These are phyloP conservation scores for Cavia aperea DNA, from an alignment of 2,113 vertebrate species.

Conservation along the genomic window DNA sequence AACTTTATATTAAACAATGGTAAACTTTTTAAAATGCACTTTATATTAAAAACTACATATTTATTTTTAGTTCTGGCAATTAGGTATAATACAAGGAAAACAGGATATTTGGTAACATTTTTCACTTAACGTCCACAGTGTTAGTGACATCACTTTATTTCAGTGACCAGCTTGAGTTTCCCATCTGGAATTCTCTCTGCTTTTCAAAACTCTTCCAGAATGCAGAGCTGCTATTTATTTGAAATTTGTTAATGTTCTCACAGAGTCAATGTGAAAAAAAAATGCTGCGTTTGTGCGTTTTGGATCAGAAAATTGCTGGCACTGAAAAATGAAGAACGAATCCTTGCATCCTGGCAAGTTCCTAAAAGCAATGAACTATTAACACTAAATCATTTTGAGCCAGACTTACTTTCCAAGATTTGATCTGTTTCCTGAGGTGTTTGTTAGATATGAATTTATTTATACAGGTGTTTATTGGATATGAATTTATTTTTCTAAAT, in stretches of 20 bases:
- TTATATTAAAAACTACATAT: background rate
- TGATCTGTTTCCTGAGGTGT: conserved; percentile 45
- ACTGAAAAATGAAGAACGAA: conserved; percentile 56
- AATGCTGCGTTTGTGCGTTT: conserved; percentile 58
- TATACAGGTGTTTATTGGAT: background rate
- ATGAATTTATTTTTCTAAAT: background rate
- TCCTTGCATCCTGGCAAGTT: conserved; percentile 46
- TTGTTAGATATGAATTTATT: background rate
- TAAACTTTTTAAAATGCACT: background rate
- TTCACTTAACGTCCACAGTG: background rate
- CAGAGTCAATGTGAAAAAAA: conserved; percentile 48
- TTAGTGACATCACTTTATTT: conserved; percentile 16
- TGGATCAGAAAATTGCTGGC: conserved; percentile 56
- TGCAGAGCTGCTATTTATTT: conserved; percentile 53
- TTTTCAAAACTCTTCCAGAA: conserved; percentile 42
- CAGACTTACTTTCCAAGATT: conserved; percentile 26
- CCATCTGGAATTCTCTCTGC: conserved; percentile 29
- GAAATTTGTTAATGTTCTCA: conserved; percentile 62
- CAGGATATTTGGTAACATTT: background rate
- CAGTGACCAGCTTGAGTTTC: background rate
- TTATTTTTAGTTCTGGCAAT: background rate
- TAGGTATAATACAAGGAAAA: background rate
- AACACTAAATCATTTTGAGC: conserved; percentile 42
- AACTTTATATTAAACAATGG: background rate
- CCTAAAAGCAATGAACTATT: conserved; percentile 41